Evolutionary conservation across 1,140 invertebrate genomes (phyloP).

Genomic region (Drosophila insularis): DNA sequence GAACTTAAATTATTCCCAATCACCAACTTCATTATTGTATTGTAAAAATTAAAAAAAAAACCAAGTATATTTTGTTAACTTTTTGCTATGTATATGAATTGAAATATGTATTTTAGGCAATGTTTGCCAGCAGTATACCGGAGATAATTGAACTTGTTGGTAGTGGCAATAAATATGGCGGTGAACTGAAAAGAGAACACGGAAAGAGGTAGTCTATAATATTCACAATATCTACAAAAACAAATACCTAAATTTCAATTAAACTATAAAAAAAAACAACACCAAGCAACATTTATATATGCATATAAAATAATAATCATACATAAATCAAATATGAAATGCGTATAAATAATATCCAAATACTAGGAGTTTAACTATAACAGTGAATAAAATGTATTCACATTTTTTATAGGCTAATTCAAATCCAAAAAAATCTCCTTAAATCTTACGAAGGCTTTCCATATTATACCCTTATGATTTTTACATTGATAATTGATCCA

Average conservation of each 20-base stretch:
- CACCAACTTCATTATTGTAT: background rate
- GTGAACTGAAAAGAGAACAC: slow-evolving; percentile 98
- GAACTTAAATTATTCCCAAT: background rate
- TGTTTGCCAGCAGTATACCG: slow-evolving; percentile 99
- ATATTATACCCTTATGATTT: background rate
- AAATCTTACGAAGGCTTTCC: background rate
- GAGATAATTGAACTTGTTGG: slow-evolving; percentile 99
- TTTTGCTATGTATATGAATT: slow-evolving; percentile 47
- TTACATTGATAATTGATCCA: too few relatives aligned
- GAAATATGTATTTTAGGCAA: slow-evolving; percentile 89
- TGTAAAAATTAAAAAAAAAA: slow-evolving; percentile 36
- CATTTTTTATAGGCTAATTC: slow-evolving; percentile 5
- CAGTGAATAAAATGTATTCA: background rate
- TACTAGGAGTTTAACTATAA: background rate
- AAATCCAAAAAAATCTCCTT: background rate
- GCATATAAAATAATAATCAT: slow-evolving; percentile 47
- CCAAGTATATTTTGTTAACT: slow-evolving; percentile 52
- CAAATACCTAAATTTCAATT: slow-evolving; percentile 21
- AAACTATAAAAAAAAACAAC: slow-evolving; percentile 51
- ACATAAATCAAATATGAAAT: slow-evolving; percentile 45
- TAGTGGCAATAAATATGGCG: slow-evolving; percentile 98
- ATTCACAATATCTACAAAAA: slow-evolving; percentile 51
- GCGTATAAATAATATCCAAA: slow-evolving; percentile 7
- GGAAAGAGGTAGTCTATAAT: slow-evolving; percentile 94
- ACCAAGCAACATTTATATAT: slow-evolving; percentile 54